A percentile compares a stretch with the other conserved stretches of the same genome.
These are phyloP conservation scores for Amphipyra berbera DNA, from an alignment of 2,888 invertebrate genomes.

Conservation along the genomic window DNA sequence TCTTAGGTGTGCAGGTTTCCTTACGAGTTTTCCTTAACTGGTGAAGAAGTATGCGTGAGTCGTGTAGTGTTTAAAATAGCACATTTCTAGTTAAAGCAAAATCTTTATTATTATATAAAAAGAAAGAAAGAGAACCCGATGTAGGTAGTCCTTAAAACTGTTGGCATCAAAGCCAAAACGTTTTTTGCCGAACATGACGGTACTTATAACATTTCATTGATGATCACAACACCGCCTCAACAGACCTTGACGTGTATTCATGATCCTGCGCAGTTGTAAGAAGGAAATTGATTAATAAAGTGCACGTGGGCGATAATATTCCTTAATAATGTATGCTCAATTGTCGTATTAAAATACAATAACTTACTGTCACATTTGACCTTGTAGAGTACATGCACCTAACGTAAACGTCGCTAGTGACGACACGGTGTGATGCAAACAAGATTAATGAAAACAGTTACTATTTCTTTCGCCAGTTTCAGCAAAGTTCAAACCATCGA, in stretches of 20 bases:
- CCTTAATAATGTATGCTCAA: neutral
- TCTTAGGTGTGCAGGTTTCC: too few species aligned
- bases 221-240: too few species aligned
- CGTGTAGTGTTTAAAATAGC: too few species aligned
- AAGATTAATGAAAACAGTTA: conserved; percentile 17
- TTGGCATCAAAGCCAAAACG: too few species aligned
- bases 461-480: neutral
- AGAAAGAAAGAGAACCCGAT: too few species aligned
- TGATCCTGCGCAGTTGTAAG: neutral
- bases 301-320: neutral
- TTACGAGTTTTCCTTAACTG: too few species aligned
- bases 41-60: too few species aligned
- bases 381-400: neutral
- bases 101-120: too few species aligned
- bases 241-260: neutral
- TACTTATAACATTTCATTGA: too few species aligned
- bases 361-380: neutral
- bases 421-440: conserved; percentile 7
- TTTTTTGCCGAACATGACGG: too few species aligned
- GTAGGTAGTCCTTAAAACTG: too few species aligned
- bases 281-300: neutral
- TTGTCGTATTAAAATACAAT: neutral
- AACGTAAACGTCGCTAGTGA: conserved; percentile 2
- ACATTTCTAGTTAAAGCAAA: too few species aligned
- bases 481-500: neutral